Percentiles rank a stretch among this genome's conserved stretches.
phyloP scores from a whole-genome alignment of 2,797 vertebrate species.

The Parauchenoglanis punctatus region DNA sequence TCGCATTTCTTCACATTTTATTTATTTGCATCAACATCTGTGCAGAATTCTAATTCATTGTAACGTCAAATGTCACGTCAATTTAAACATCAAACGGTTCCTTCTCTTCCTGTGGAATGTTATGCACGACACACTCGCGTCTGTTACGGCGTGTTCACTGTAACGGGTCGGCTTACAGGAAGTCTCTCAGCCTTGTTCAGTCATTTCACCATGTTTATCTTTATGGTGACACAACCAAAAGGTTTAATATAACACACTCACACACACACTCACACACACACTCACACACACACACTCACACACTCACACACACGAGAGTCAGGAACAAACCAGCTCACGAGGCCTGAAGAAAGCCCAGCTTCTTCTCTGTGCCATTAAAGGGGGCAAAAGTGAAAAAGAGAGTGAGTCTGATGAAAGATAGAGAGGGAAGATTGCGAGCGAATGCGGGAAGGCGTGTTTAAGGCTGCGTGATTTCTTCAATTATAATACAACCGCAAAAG shows the following conservation, averaged over 20 bases:
- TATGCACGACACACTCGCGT: too few species aligned
- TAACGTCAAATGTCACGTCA: not conserved
- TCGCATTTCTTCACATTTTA: not conserved
- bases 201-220: not conserved
- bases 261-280: slow-evolving; percentile 14
- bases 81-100: not conserved
- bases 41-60: not conserved
- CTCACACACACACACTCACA: not conserved
- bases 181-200: not conserved
- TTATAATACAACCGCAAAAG: not conserved
- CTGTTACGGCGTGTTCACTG: not conserved
- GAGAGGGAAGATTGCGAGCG: not conserved
- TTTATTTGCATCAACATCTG: not conserved
- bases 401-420: not conserved
- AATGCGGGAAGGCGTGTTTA: not conserved
- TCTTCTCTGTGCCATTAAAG: not conserved
- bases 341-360: not conserved
- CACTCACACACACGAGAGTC: not conserved
- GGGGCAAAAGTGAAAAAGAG: not conserved
- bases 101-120: not conserved
- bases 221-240: not conserved
- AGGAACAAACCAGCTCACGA: not conserved
- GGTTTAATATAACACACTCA: not conserved
- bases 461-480: not conserved
- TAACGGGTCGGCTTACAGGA: not conserved